Evolutionary conservation across 2,888 invertebrate genomes (phyloP), one percentile per base, ranked within the genome.

Genomic region (Zaprionus bogoriensis): DNA sequence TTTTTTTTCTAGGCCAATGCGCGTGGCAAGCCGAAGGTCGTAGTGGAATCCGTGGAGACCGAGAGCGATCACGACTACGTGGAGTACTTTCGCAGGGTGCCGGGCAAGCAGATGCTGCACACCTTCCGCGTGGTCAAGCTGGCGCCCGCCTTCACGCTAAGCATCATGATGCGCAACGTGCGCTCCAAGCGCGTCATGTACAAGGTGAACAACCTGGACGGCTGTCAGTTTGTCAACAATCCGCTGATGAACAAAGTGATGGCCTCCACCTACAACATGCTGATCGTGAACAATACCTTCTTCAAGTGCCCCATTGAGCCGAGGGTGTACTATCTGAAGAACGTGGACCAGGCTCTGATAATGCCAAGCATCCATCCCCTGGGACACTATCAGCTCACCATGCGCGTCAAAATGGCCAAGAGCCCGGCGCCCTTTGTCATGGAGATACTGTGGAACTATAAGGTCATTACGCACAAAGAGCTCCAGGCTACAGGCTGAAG

Each of bases 291-390:
- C 46, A 51, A 57, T 3, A 39, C 44, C 2, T 74, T 60, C 27
- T 68, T 73, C 38, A 42, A 30, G 30, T 73, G 76, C 6, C 73
- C 73, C 3, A 75, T 73, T 41, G 10, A 23, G 5, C 76, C 73
- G 2, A 55, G 42, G 3, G 58, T 76, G 1, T 73, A 73, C 45
- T 73, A 22, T 48, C 41, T 77, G 2, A 30, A 17, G n/a, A 54
- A 55, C 28, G 1, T 53, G 10, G 14, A n/a, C 14, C 39, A 36
- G 4, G 25, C 50, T 1, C 20, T 47, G 0, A 12, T 54, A 10
- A 12, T 36, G 28, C 62, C 63, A 3, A 19, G 5, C 0, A 2
- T 63, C 10, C 67, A 64, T 25, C 51, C 61, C 0, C 1, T 39
- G 9, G 67, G 67, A 4, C 17, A 36, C 4, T 73, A 55, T 32